Evolutionary conservation across 2,888 invertebrate species (phyloP), one percentile per base, ranked within the genome.

Genomic region (Chamaedrilus cognettii): DNA sequence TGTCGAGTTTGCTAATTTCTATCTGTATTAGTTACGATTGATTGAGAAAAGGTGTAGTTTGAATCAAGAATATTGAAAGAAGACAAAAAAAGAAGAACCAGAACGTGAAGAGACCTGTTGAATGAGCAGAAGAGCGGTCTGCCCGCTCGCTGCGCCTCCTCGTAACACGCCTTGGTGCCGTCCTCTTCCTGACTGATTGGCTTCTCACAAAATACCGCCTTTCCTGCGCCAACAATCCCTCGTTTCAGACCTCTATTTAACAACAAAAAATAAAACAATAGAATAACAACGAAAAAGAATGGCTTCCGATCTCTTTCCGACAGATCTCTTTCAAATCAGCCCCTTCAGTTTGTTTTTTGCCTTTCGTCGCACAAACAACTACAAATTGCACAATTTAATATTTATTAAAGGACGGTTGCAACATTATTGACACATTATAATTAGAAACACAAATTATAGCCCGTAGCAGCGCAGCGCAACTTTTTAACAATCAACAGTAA

Each of bases 121-220:
- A 89, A 90, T 3, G 89, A 89, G 32, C 88, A 87, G 66, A 88
- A 86, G 3, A 90, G 81, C 0, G 87, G 86, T 34, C 85, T 86
- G 1, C 87, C 86, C 33, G 85, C 85, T 59, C 86, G 82, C 65
- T 85, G 85, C 0, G 90, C 89, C 0, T 85, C 82, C 55, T 87
- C 86, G 77, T 88, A 89, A 74, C 89, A 88, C 65, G 84, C 86
- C 70, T 83, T 83, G 0, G 88, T 87, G 7, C 86, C 85, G 32
- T 85, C 83, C 2, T 85, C 82, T 68, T 85, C 85, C 74, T 88
- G 87, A 0, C 89, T 88, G 11, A 90, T 87, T 0, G 90, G 90
- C 76, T 90, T 90, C 79, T 90, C 90, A 74, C 89, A 89, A 78
- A 89, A 89, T 0, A 90, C 88, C 28, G 88, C 87, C 77, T 90